These are phyloP conservation scores for Pimpla rufipes DNA, from an alignment of 2,888 invertebrate genomes.

Conservation along the genomic window DNA sequence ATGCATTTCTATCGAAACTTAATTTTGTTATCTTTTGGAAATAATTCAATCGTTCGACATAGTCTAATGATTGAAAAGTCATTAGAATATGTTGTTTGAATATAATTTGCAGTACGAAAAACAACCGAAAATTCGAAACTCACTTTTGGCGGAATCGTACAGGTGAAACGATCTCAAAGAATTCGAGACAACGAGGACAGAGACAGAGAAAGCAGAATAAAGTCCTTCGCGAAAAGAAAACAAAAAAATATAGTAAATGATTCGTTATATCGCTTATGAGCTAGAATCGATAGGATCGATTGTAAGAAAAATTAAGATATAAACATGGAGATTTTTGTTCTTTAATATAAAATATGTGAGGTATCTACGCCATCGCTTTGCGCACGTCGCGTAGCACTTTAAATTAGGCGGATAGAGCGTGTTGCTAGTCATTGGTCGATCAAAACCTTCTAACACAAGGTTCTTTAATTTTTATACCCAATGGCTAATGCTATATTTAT, in stretches of 20 bases:
- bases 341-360: constrained; percentile 51
- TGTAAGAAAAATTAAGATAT: constrained; percentile 45
- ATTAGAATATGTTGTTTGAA: no score
- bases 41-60: no score
- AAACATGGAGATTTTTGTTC: constrained; percentile 51
- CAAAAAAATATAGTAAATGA: constrained; percentile 29
- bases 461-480: constrained; percentile 49
- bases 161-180: background rate
- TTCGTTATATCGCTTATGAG: constrained; percentile 33
- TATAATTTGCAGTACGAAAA: no score
- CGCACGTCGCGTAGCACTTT: constrained; percentile 15
- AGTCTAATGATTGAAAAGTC: no score
- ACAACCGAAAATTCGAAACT: no score
- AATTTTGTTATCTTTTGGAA: no score
- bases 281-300: constrained; percentile 35
- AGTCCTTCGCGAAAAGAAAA: constrained; percentile 10
- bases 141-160: no score
- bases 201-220: constrained; percentile 22
- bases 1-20: no score
- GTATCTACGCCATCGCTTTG: constrained; percentile 52
- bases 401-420: constrained; percentile 57
- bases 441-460: constrained; percentile 61
- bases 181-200: background rate
- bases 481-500: constrained; percentile 58
- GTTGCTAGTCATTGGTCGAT: constrained; percentile 67